These are phyloP conservation scores for Dinomys branickii DNA, from an alignment of 2,113 vertebrate species.

Conservation along the genomic window DNA sequence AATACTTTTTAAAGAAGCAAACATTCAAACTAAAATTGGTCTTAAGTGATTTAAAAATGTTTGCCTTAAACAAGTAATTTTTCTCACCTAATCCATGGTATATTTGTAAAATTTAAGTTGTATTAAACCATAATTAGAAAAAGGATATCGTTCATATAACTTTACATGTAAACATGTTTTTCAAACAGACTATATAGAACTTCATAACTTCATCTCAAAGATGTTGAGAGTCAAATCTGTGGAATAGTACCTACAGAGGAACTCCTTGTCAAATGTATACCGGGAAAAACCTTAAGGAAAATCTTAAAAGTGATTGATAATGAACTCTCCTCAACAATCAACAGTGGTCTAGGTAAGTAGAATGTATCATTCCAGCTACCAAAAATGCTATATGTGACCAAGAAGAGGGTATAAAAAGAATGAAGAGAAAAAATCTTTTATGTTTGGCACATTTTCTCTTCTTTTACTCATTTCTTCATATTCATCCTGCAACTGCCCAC, in stretches of 20 bases:
- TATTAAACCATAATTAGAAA: background rate
- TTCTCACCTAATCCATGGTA: background rate
- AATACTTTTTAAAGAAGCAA: background rate
- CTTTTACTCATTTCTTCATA: background rate
- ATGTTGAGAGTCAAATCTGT: slow-evolving; percentile 57
- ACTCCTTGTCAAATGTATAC: slow-evolving; percentile 10
- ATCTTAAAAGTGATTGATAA: background rate
- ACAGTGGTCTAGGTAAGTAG: background rate
- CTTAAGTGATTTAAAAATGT: background rate
- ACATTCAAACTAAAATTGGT: background rate
- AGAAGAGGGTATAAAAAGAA: background rate
- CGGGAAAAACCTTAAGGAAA: slow-evolving; percentile 31
- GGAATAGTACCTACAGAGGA: slow-evolving; percentile 59
- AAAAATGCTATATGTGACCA: background rate
- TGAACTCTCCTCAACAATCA: slow-evolving; percentile 27
- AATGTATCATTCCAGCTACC: background rate
- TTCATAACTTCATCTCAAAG: background rate
- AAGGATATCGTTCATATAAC: background rate
- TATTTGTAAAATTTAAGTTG: background rate
- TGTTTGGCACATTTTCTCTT: background rate
- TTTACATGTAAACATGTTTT: background rate
- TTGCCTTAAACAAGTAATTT: background rate
- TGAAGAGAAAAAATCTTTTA: background rate
- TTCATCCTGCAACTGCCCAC: background rate
- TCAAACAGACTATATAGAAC: background rate